These are phyloP conservation scores for Drosophila prolongata DNA, from an alignment of 2,888 invertebrate species.

Conservation along the genomic window DNA sequence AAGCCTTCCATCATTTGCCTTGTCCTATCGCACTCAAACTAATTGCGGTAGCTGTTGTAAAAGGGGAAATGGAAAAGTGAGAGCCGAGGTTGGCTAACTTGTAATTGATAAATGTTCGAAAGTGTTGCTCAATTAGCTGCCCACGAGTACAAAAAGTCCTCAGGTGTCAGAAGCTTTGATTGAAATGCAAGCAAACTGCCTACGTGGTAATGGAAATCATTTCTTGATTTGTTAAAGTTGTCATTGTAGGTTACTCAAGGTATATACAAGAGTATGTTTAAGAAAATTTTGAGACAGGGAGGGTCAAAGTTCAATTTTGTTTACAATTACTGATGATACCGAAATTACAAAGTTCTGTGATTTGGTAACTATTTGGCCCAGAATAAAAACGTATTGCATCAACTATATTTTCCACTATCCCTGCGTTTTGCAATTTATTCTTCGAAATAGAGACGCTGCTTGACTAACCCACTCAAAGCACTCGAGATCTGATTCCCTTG, in stretches of 20 bases:
- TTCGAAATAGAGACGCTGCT: neutral
- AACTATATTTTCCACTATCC: too few relatives aligned
- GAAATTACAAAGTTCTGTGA: too few relatives aligned
- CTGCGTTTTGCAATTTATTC: too few relatives aligned
- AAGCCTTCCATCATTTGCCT: slow-evolving; percentile 26
- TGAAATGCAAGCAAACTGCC: too few relatives aligned
- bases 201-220: neutral
- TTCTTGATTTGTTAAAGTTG: neutral
- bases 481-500: neutral
- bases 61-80: slow-evolving; percentile 25
- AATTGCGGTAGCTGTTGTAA: slow-evolving; percentile 35
- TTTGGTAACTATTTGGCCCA: too few relatives aligned
- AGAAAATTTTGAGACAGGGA: too few relatives aligned
- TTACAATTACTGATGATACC: too few relatives aligned
- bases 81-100: neutral
- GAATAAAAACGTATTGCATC: too few relatives aligned
- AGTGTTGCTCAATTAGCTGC: slow-evolving; percentile 34
- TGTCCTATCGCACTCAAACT: slow-evolving; percentile 45
- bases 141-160: slow-evolving; percentile 1
- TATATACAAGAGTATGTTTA: too few relatives aligned
- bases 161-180: slow-evolving; percentile 13
- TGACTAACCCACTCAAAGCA: neutral
- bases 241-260: too few relatives aligned
- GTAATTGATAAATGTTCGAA: slow-evolving; percentile 31
- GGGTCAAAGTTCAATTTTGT: too few relatives aligned